Evolutionary conservation across 2,113 vertebrate genomes (phyloP), one percentile per base, ranked within the genome.

Genomic region (Cettia cetti): DNA sequence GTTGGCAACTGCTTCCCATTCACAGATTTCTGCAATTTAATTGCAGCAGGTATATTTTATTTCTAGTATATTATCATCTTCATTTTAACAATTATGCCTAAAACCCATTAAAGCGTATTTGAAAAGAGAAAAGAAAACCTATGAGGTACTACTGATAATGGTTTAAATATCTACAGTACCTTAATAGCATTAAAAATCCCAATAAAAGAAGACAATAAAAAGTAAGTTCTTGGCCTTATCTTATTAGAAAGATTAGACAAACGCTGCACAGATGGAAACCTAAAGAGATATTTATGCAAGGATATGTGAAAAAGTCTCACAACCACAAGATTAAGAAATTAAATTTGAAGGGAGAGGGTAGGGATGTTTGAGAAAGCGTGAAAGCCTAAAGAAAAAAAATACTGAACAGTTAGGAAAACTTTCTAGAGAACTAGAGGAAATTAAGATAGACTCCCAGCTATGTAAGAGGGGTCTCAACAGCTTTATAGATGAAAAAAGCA

Each of bases 161-260:
- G 68, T 65, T 96, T 85, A 92, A 94, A 60, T 93, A 85, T 35
- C 90, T 74, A 40, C 72, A 66, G 35, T 49, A 50, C 26, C 45
- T 79, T 85, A 87, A 65, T 31, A 91, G 70, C 53, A 65, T 50
- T 91, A 91, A 84, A 81, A 57, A 57, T 64, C 35, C 30, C 31
- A 82, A 72, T 87, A 85, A 88, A 89, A 86, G 45, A 92, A 9
- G 27, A 78, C 52, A 76, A 59, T 50, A 59, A 91, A 92, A 87
- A 54, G 11, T 16, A 79, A 87, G 50, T 76, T 94, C 50, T 85
- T 82, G 50, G 81, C 42, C 45, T 89, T 90, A 89, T 75, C 80
- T 89, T 92, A 90, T 84, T 79, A 79, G 87, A 91, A 79, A 66
- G 74, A 94, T 82, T 63, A 93, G 82, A 91, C 42, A 91, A 95